Percentiles rank a stretch among this genome's conserved stretches.
phyloP scores from a whole-genome alignment of 1,140 invertebrate genomes.

The Drosophila chauvacae region DNA sequence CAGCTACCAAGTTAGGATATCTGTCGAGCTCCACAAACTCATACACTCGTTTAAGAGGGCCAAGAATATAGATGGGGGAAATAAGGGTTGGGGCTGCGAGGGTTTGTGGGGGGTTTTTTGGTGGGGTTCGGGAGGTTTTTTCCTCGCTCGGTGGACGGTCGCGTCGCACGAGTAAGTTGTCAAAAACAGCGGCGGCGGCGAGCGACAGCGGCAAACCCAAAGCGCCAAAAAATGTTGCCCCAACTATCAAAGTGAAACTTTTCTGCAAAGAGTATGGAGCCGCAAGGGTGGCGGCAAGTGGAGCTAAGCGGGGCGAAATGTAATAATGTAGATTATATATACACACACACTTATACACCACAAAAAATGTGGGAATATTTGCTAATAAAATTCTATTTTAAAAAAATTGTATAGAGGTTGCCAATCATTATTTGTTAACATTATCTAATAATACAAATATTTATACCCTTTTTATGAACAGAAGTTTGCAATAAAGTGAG shows the following conservation, averaged over 20 bases:
- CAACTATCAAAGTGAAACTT: conserved; percentile 76
- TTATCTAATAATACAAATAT: not conserved
- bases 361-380: not conserved
- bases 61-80: conserved; percentile 2
- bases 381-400: not conserved
- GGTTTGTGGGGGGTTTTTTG: not conserved
- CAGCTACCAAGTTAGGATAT: conserved; percentile 35
- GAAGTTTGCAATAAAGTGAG: not conserved
- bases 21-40: conserved; percentile 14
- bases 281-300: not conserved
- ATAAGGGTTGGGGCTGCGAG: not conserved
- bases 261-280: conserved; percentile 31
- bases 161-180: conserved; percentile 73
- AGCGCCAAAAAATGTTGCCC: conserved; percentile 70
- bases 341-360: conserved; percentile 12
- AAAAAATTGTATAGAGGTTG: not conserved
- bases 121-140: not conserved
- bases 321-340: conserved; percentile 67
- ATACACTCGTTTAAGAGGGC: conserved; percentile 6
- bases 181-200: conserved; percentile 57
- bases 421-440: not conserved
- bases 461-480: not conserved
- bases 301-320: conserved; percentile 10
- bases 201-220: conserved; percentile 56
- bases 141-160: conserved; percentile 13